phyloP scores from a whole-genome alignment of 2,888 invertebrate genomes.

The Erynnis tages region DNA sequence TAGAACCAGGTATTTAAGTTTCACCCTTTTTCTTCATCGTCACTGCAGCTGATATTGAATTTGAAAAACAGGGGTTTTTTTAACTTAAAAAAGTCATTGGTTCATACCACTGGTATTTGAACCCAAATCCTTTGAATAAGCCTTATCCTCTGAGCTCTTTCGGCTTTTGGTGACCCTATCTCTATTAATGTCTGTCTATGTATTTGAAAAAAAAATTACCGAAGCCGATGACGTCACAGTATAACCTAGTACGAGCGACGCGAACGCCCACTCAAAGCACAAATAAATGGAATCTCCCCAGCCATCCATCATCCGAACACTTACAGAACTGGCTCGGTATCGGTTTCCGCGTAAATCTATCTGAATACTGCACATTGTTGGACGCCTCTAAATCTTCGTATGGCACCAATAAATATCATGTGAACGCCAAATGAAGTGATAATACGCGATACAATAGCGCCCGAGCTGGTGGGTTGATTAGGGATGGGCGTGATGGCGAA shows the following conservation, averaged over 20 bases:
- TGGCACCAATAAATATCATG: constrained; percentile 61
- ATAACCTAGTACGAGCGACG: no score
- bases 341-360: constrained; percentile 48
- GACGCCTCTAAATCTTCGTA: constrained; percentile 62
- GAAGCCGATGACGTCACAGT: constrained; percentile 13
- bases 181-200: no score
- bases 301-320: constrained; percentile 48
- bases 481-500: constrained; percentile 35
- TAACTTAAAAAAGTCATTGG: no score
- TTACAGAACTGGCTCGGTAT: constrained; percentile 47
- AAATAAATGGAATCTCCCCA: constrained; percentile 36
- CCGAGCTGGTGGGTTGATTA: constrained; percentile 48
- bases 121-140: no score
- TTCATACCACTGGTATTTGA: no score
- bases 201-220: no score
- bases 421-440: constrained; percentile 68
- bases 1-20: no score
- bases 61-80: no score
- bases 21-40: no score
- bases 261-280: constrained; percentile 35
- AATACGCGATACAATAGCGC: constrained; percentile 60
- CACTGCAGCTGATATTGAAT: no score
- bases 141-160: no score
- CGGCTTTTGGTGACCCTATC: no score
- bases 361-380: constrained; percentile 52